Evolutionary conservation across 2,888 invertebrate genomes (phyloP).

Genomic region (Odontocerum albicorne): DNA sequence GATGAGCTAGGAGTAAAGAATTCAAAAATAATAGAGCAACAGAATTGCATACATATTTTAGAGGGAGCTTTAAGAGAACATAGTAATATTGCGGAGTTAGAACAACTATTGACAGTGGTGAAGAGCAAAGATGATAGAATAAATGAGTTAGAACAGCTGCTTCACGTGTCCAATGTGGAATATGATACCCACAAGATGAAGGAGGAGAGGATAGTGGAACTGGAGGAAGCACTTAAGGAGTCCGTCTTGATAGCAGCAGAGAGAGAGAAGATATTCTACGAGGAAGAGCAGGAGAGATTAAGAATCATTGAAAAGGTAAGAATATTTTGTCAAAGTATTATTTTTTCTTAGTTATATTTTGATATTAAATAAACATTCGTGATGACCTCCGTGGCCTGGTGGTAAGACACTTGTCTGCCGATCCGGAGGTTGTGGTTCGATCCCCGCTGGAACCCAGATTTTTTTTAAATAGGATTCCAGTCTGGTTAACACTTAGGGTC

Average conservation of each 20-base stretch:
- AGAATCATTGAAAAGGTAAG: conserved; percentile 68
- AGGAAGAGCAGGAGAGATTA: conserved; percentile 65
- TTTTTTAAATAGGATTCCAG: too few relatives aligned
- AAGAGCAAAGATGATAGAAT: conserved; percentile 69
- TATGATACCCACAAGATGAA: conserved; percentile 55
- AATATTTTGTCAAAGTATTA: too few relatives aligned
- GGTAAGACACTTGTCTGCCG: too few relatives aligned
- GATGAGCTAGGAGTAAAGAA: conserved; percentile 56
- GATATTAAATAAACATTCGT: too few relatives aligned
- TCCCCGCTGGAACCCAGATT: too few relatives aligned
- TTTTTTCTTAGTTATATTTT: too few relatives aligned
- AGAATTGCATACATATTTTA: conserved; percentile 55
- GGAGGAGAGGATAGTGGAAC: conserved; percentile 65
- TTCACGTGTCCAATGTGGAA: conserved; percentile 42
- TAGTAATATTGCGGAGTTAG: conserved; percentile 60
- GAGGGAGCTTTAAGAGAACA: conserved; percentile 59
- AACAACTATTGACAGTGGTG: conserved; percentile 59
- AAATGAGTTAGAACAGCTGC: conserved; percentile 73
- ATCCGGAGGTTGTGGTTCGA: too few relatives aligned
- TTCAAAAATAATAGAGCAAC: conserved; percentile 58
- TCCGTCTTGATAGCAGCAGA: conserved; percentile 74
- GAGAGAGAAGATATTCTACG: conserved; percentile 64
- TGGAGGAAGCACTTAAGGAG: conserved; percentile 81
- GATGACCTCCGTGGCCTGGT: too few relatives aligned
- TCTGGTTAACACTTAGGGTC: too few relatives aligned